These are phyloP conservation scores for Paracentrotus lividus DNA, from an alignment of 53 echinoderm and acorn worm species.

Conservation along the genomic window DNA sequence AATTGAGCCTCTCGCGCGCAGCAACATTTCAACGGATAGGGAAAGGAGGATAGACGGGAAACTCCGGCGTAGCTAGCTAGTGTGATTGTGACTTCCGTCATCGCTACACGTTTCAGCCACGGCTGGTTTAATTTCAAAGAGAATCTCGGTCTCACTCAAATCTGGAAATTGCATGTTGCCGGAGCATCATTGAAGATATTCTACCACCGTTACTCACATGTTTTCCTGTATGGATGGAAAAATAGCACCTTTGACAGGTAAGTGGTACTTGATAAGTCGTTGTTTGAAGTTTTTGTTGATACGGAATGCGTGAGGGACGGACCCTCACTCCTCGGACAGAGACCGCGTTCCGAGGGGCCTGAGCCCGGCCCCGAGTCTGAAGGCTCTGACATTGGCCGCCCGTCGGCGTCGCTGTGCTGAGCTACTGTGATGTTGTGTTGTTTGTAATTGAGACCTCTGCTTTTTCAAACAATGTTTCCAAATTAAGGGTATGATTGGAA, in stretches of 20 bases:
- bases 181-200: background rate
- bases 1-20: background rate
- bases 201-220: constrained; percentile 4
- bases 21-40: background rate
- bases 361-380: no score
- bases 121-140: background rate
- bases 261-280: background rate
- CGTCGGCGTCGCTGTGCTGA: no score
- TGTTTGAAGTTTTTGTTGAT: no score
- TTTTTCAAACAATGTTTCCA: no score
- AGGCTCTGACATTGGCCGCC: no score
- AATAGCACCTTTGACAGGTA: constrained; percentile 67
- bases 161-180: background rate
- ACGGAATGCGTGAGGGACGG: no score
- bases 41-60: background rate
- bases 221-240: constrained; percentile 60
- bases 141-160: no score
- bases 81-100: background rate
- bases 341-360: no score
- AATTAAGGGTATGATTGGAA: no score
- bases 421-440: no score
- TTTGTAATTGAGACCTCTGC: no score
- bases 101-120: background rate
- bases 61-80: background rate
- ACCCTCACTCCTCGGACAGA: no score